Evolutionary conservation across 1,140 invertebrate species (phyloP).

Genomic region (Nixonia krombeini): DNA sequence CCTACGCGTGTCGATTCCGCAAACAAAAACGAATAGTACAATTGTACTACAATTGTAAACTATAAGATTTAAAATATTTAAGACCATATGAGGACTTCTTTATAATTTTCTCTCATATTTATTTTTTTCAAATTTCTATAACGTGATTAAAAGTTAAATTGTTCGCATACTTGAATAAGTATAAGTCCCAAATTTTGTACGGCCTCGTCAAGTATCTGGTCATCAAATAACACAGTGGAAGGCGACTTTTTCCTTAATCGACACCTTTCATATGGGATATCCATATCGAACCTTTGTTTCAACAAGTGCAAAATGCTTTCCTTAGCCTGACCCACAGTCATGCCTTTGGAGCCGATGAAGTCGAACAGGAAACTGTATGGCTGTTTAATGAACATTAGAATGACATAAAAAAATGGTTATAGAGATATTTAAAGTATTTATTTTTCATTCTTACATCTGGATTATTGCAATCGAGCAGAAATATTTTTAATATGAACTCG

Average conservation of each 20-base stretch:
- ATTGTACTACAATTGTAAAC: too few relatives aligned
- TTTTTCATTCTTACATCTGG: too few relatives aligned
- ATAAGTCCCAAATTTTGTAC: not conserved
- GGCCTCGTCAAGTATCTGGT: slow-evolving; percentile 73
- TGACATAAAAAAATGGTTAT: slow-evolving; percentile 44
- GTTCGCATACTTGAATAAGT: too few relatives aligned
- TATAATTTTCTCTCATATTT: too few relatives aligned
- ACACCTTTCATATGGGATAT: slow-evolving; percentile 77
- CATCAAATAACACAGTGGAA: slow-evolving; percentile 76
- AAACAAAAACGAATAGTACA: too few relatives aligned
- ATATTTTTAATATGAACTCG: not conserved
- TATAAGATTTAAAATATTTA: too few relatives aligned
- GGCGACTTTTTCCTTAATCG: slow-evolving; percentile 79
- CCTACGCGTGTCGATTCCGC: too few relatives aligned
- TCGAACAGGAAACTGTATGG: not conserved
- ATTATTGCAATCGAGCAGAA: not conserved
- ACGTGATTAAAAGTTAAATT: too few relatives aligned
- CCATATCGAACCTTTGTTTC: slow-evolving; percentile 74
- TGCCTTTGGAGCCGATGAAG: not conserved
- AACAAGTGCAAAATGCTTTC: slow-evolving; percentile 72
- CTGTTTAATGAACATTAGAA: slow-evolving; percentile 64
- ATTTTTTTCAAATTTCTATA: too few relatives aligned
- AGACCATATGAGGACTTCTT: too few relatives aligned
- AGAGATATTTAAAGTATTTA: slow-evolving; percentile 4
- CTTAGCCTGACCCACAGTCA: slow-evolving; percentile 1